These are phyloP conservation scores for Craterocephalus amniculus DNA, from an alignment of 2,797 vertebrate species.

Conservation along the genomic window DNA sequence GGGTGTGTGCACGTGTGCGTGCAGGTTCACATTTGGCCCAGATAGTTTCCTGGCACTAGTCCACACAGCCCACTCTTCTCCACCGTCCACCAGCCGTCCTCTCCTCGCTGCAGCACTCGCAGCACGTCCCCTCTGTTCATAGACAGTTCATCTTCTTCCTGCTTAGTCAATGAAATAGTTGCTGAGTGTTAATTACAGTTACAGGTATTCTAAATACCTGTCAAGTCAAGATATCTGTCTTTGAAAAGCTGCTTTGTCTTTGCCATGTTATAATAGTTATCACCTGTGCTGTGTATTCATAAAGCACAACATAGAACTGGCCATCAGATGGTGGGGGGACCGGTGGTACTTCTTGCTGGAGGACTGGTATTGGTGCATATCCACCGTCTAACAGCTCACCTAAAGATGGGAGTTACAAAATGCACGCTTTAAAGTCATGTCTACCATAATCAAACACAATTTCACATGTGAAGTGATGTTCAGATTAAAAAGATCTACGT, in stretches of 20 bases:
- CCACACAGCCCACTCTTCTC: constrained; percentile 83
- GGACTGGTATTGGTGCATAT: constrained; percentile 72
- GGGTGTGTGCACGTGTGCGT: no score
- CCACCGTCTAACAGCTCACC: constrained; percentile 72
- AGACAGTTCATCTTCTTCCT: constrained; percentile 90
- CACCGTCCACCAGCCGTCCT: constrained; percentile 93
- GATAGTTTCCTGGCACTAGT: constrained; percentile 91
- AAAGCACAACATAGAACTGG: constrained; percentile 82
- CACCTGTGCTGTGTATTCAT: constrained; percentile 89
- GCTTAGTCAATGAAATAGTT: constrained; percentile 35
- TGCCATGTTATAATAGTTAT: constrained; percentile 1
- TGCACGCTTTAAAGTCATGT: neutral
- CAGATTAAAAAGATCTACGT: neutral
- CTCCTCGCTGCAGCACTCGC: constrained; percentile 81
- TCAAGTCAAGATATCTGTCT: neutral
- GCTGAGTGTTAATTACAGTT: constrained; percentile 6
- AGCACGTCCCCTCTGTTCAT: constrained; percentile 87
- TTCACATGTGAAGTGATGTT: neutral
- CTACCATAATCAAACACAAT: neutral
- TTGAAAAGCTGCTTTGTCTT: neutral
- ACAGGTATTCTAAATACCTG: neutral
- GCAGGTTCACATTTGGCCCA: constrained; percentile 81
- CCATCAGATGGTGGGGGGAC: constrained; percentile 16
- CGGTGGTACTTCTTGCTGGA: constrained; percentile 21
- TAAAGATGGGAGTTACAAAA: constrained; percentile 20